These are phyloP conservation scores for Columba livia DNA, from an alignment of 2,113 vertebrate species.

Conservation along the genomic window DNA sequence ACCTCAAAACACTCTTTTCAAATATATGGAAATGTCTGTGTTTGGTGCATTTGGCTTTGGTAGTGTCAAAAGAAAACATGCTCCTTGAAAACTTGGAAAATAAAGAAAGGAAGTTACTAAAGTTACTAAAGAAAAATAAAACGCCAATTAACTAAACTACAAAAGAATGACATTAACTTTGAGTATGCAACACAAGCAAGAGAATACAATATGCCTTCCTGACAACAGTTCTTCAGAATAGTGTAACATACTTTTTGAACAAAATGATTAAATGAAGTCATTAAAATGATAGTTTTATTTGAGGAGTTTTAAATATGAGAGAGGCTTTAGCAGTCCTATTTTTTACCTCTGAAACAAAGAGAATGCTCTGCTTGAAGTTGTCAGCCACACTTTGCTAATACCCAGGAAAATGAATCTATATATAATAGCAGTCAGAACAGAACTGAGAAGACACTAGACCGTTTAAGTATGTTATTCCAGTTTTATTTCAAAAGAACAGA, in stretches of 20 bases:
- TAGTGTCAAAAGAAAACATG: background rate
- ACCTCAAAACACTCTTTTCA: background rate
- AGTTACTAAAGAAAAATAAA: background rate
- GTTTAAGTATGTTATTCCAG: slow-evolving; percentile 35
- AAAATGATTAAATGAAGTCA: background rate
- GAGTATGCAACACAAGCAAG: background rate
- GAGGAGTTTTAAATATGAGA: background rate
- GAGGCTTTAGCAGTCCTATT: background rate
- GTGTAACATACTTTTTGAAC: background rate
- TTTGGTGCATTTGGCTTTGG: background rate
- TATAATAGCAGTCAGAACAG: background rate
- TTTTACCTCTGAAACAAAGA: background rate
- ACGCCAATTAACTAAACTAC: background rate
- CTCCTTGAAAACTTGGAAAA: background rate
- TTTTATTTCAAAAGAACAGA: slow-evolving; percentile 27
- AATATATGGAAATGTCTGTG: background rate
- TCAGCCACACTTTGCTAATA: background rate
- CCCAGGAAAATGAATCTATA: background rate
- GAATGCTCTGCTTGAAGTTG: background rate
- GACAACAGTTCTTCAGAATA: background rate
- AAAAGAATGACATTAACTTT: background rate
- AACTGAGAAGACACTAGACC: background rate
- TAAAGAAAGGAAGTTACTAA: background rate
- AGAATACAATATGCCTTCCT: background rate
- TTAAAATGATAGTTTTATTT: background rate